phyloP scores from a whole-genome alignment of 2,888 invertebrate species.

The Leistus spinibarbis region DNA sequence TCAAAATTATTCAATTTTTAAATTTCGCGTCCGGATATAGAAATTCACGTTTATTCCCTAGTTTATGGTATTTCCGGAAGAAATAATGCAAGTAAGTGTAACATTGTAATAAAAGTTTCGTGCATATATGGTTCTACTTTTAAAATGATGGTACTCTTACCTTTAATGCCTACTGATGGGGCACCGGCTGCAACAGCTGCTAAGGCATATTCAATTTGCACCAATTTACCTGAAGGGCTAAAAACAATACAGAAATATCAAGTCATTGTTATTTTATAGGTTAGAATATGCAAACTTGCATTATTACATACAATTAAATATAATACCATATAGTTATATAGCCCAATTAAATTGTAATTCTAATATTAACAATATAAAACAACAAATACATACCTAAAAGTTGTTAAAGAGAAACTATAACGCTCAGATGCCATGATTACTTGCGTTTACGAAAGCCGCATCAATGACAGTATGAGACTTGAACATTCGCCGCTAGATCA shows the following conservation, averaged over 20 bases:
- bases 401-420: slow-evolving; percentile 95
- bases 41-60: too few relatives aligned
- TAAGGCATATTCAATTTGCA: slow-evolving; percentile 99
- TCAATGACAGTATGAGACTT: slow-evolving; percentile 30
- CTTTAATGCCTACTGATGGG: slow-evolving; percentile 98
- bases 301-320: not conserved
- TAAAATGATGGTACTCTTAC: slow-evolving; percentile 56
- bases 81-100: too few relatives aligned
- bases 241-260: slow-evolving; percentile 51
- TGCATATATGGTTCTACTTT: not conserved
- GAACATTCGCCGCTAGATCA: slow-evolving; percentile 4
- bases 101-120: too few relatives aligned
- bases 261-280: slow-evolving; percentile 27
- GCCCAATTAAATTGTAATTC: slow-evolving; percentile 13
- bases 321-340: slow-evolving; percentile 19
- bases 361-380: slow-evolving; percentile 30
- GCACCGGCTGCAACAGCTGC: slow-evolving; percentile 98
- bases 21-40: too few relatives aligned
- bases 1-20: too few relatives aligned
- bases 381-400: slow-evolving; percentile 69
- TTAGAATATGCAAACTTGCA: slow-evolving; percentile 19
- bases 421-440: slow-evolving; percentile 92
- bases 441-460: slow-evolving; percentile 54
- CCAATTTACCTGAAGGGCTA: slow-evolving; percentile 98
- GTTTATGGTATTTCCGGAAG: too few relatives aligned